Evolutionary conservation across 2,888 invertebrate genomes (phyloP), one percentile per base, ranked within the genome.

Genomic region (Patella pellucida): DNA sequence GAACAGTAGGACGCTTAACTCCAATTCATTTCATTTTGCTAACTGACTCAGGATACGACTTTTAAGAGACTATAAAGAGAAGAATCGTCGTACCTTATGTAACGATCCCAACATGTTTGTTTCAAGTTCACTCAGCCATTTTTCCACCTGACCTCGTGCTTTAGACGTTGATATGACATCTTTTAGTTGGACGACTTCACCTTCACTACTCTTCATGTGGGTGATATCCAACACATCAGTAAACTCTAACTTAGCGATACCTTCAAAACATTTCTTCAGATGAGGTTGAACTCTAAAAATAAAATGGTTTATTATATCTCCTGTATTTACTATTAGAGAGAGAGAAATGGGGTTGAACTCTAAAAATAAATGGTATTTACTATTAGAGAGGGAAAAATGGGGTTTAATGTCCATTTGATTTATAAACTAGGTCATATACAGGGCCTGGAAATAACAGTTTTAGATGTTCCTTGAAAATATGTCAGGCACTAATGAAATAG

Each of bases 131-230:
- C 96, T 91, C 74, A 98, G 92, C 98, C 98, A 98, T 92, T 96
- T 97, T 90, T 98, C 98, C 0, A 98, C 98, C 92, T 97, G 97
- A 74, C 98, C 98, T 84, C 96, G 93, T 0, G 97, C 97, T 80
- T 91, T 91, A 7, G 90, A 86, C 1, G 92, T 92, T 1, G 90
- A 90, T 77, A 92, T 91, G 52, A 87, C 84, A 51, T 91, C 91
- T 70, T 82, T 85, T 19, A 92, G 85, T 74, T 87, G 83, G 1
- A 92, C 91, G 7, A 89, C 81, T 82, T 92, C 92, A 7, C 90
- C 91, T 79, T 92, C 92, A 82, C 89, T 90, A 77, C 91, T 91
- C 83, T 89, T 88, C 90, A 92, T 91, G 83, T 91, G 90, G 0
- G 91, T 91, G 75, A 92, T 91, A 78, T 92, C 92, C n/a, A 92